Evolutionary conservation across 2,113 vertebrate genomes (phyloP).

Genomic region (Chrysochloris asiatica): DNA sequence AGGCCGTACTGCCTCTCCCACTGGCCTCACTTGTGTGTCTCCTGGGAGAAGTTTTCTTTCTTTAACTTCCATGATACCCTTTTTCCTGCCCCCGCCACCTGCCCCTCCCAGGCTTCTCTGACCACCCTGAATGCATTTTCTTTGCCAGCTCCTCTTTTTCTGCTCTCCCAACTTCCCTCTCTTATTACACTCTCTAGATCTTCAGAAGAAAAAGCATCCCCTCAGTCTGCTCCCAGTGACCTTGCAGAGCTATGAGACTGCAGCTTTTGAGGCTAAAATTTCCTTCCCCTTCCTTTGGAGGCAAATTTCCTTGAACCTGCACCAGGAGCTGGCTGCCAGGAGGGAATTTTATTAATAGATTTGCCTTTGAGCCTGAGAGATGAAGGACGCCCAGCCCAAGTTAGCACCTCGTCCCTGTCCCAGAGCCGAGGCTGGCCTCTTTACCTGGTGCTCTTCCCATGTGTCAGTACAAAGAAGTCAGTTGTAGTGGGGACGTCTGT

Average conservation of each 20-base stretch:
- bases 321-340: slow-evolving; percentile 49
- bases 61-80: not conserved
- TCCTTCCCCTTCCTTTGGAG: slow-evolving; percentile 55
- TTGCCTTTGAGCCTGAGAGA: slow-evolving; percentile 65
- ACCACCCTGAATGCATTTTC: not conserved
- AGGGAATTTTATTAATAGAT: slow-evolving; percentile 69
- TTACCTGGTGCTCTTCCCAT: not conserved
- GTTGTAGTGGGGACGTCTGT: not conserved
- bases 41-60: not conserved
- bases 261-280: slow-evolving; percentile 60
- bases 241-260: slow-evolving; percentile 42
- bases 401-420: not conserved
- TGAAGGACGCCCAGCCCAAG: not conserved
- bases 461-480: not conserved
- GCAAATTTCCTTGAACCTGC: slow-evolving; percentile 46
- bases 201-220: not conserved
- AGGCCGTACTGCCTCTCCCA: not conserved
- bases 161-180: not conserved
- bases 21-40: not conserved
- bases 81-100: not conserved
- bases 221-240: slow-evolving; percentile 21
- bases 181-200: not conserved
- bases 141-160: not conserved
- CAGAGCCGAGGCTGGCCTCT: not conserved
- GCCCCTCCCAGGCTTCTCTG: not conserved